Conservation (phyloP, 2,113 vertebrate genomes). For the Fulica atra region DNA sequence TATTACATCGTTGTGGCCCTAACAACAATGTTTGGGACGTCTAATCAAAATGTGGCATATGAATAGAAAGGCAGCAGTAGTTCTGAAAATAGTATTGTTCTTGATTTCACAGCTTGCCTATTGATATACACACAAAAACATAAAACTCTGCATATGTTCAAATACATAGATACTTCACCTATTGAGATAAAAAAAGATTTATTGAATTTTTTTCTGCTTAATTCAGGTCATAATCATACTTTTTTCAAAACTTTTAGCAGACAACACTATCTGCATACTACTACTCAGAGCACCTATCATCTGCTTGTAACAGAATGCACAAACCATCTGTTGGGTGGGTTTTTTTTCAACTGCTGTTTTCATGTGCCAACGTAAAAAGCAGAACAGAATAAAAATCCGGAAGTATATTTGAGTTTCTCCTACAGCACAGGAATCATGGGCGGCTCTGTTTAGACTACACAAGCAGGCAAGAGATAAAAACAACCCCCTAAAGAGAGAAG, state of each 20-base stretch:
- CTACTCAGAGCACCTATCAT: neutral
- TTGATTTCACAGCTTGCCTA: neutral
- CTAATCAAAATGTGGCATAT: neutral
- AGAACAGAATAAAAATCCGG: neutral
- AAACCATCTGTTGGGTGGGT: neutral
- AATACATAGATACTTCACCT: neutral
- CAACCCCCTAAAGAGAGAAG: neutral
- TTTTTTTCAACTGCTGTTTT: neutral
- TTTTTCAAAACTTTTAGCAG: neutral
- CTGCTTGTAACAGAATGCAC: constrained; percentile 20
- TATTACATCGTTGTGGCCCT: neutral
- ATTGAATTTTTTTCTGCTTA: neutral
- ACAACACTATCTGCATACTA: neutral
- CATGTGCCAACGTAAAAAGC: neutral
- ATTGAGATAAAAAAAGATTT: neutral
- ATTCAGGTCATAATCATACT: neutral
- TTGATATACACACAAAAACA: neutral
- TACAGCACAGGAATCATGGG: neutral
- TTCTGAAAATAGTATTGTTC: neutral
- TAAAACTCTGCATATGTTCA: neutral
- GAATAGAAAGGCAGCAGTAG: neutral
- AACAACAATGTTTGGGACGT: neutral
- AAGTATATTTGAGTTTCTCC: neutral
- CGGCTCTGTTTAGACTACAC: neutral
- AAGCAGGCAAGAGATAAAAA: neutral